Base-by-base conservation (phyloP, 2,797 vertebrate species). In the Simalia tracyae region DNA sequence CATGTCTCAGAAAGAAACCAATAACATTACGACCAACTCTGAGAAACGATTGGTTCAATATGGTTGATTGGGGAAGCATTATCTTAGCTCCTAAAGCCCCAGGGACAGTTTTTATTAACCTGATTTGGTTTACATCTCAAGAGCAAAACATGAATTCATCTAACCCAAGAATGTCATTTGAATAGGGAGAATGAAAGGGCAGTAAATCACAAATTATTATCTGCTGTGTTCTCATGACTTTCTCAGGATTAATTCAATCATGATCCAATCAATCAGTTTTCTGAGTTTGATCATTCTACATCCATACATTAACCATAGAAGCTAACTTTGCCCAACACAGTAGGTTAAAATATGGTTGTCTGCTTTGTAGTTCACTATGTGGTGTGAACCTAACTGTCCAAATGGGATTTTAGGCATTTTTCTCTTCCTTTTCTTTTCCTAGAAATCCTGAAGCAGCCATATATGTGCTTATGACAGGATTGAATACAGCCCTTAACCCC, bases 341-440 rank as follows among this genome's bases (percentile, higher is more conserved):
- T 60, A 81, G 46, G 3, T 81, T 46, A 42, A 46, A 11, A 81
- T 81, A 22, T 87, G 86, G 22, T 12, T 17, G 50, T 1, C 50
- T 54, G 92, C 64, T 31, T 86, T 93, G 10, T 92, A 95, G 92
- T 96, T 36, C 91, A 93, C 91, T 94, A 94, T 95, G 81, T 92
- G 89, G 56, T 92, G 19, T 46, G 24, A 81, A 81, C 72, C 17
- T 76, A 42, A 22, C 31, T 46, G 15, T 28, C 19, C 90, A 96
- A 24, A 94, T 91, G 57, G 36, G 0, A 0, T 68, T 93, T 36
- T 57, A 56, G 61, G 24, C 46, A 42, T 68, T 28, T 64, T 2
- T 19, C 90, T 94, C 36, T 90, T 66, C 31, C 57, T 0, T 0
- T 4, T 2, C 0, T 63, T 63, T 63, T 85, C n/a, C 24, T 87